These are phyloP conservation scores for Verasper variegatus DNA, from an alignment of 2,113 vertebrate species.

Conservation along the genomic window DNA sequence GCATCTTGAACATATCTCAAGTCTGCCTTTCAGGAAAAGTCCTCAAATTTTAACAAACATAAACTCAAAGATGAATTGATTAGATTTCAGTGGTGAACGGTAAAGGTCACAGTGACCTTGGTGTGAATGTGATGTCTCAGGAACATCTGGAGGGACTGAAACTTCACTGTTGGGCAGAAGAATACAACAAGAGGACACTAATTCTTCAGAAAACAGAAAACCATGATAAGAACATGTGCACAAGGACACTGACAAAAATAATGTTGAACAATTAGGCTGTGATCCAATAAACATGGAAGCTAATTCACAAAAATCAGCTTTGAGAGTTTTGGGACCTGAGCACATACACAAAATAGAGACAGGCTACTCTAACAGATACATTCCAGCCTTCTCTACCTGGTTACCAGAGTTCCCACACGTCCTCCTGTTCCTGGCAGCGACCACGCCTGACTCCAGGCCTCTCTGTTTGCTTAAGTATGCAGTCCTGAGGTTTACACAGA, in stretches of 20 bases:
- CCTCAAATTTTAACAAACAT: too few species aligned
- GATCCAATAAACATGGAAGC: constrained; percentile 22
- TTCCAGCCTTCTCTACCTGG: neutral
- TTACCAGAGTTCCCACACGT: constrained; percentile 25
- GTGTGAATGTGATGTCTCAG: too few species aligned
- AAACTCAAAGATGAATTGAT: too few species aligned
- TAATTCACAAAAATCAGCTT: constrained; percentile 40
- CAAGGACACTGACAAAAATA: constrained; percentile 13
- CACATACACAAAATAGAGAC: neutral
- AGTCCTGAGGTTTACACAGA: constrained; percentile 59
- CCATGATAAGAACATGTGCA: constrained; percentile 6
- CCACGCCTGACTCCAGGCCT: constrained; percentile 22
- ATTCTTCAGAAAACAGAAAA: neutral
- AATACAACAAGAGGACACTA: neutral
- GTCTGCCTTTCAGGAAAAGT: too few species aligned
- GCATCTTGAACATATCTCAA: too few species aligned
- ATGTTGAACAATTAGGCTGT: constrained; percentile 7
- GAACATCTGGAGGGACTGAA: too few species aligned
- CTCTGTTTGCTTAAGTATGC: constrained; percentile 59
- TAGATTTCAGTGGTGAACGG: too few species aligned
- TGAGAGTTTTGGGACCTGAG: constrained; percentile 19
- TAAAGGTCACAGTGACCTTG: too few species aligned
- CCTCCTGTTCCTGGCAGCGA: constrained; percentile 1
- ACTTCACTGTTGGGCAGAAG: neutral
- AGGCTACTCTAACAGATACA: neutral